phyloP scores from a whole-genome alignment of 1,140 invertebrate genomes.

The Pseudomyrmex gracilis region DNA sequence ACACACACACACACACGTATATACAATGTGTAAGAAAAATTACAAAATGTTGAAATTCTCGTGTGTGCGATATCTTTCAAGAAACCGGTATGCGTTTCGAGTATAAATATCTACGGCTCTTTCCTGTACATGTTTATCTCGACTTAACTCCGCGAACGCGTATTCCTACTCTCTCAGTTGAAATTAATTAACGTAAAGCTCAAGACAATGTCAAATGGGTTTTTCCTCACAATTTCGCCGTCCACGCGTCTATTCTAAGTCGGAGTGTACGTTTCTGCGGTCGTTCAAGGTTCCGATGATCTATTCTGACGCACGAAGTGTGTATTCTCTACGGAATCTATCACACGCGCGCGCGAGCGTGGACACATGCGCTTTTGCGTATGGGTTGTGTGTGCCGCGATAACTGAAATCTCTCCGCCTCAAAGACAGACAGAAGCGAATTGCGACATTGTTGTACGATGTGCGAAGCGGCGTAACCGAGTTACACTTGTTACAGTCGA shows the following conservation, averaged over 20 bases:
- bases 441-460: too few relatives aligned
- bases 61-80: too few relatives aligned
- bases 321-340: neutral
- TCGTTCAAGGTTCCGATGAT: slow-evolving; percentile 21
- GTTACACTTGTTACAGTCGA: neutral
- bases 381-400: neutral
- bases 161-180: neutral
- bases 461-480: neutral
- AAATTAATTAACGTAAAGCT: slow-evolving; percentile 8
- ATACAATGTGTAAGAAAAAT: too few relatives aligned
- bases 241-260: slow-evolving; percentile 5
- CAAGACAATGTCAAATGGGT: slow-evolving; percentile 24
- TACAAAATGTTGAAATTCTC: too few relatives aligned
- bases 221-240: neutral
- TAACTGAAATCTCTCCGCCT: slow-evolving; percentile 34
- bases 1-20: too few relatives aligned
- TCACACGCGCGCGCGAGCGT: neutral
- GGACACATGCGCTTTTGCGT: neutral
- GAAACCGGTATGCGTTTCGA: too few relatives aligned
- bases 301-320: slow-evolving; percentile 8
- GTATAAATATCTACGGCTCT: too few relatives aligned
- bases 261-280: neutral
- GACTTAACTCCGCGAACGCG: too few relatives aligned
- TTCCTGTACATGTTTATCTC: too few relatives aligned
- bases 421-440: slow-evolving; percentile 16